Conservation (phyloP, 2,113 vertebrate species). For the Bolborhynchus lineola region DNA sequence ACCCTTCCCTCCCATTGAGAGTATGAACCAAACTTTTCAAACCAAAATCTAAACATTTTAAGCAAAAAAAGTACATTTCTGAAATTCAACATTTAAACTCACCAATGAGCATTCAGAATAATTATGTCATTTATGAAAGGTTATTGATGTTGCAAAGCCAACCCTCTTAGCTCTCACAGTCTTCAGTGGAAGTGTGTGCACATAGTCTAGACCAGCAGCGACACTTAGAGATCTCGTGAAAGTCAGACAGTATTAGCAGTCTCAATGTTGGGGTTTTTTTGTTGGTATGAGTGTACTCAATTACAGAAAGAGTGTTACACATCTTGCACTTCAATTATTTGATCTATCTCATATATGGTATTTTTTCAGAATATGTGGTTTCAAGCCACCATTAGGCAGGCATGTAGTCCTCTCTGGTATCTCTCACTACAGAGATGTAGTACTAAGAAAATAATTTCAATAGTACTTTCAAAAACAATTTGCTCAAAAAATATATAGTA, state of each 20-base stretch:
- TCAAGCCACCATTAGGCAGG: background rate
- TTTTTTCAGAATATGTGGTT: background rate
- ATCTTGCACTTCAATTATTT: background rate
- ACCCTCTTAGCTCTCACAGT: background rate
- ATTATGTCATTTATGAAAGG: background rate
- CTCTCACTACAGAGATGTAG: background rate
- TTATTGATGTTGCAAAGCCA: background rate
- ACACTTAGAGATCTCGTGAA: background rate
- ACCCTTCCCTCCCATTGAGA: background rate
- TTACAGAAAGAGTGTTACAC: background rate
- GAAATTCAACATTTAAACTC: background rate
- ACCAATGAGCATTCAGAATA: background rate
- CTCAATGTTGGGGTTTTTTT: too few species aligned
- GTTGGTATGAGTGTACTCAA: background rate
- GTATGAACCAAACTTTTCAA: background rate
- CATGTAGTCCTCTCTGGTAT: background rate
- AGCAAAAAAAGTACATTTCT: background rate
- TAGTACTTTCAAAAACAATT: background rate
- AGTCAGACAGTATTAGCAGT: accelerated
- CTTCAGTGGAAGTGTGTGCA: background rate
- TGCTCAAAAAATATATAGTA: background rate
- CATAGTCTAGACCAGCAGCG: background rate
- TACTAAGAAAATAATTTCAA: background rate
- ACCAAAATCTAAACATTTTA: background rate
- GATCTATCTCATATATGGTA: background rate